phyloP scores from a whole-genome alignment of 2,797 vertebrate species.

The Agapornis canus region DNA sequence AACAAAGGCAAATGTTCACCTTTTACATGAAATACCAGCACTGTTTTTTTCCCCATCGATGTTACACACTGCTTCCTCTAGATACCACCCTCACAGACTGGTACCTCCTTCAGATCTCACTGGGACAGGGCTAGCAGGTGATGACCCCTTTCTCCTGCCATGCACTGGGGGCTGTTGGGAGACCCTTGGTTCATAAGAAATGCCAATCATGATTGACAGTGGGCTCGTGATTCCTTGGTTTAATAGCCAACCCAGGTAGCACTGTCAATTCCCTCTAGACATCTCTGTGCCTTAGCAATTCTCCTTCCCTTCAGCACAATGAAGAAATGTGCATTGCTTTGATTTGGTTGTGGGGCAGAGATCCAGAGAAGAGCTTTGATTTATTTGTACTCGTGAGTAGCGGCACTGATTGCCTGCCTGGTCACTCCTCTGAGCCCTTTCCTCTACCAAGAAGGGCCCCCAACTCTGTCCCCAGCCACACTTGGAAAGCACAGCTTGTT shows the following conservation, averaged over 20 bases:
- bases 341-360: not conserved
- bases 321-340: not conserved
- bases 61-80: not conserved
- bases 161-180: not conserved
- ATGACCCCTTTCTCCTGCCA: not conserved
- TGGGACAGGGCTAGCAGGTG: not conserved
- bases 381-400: not conserved
- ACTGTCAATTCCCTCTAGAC: not conserved
- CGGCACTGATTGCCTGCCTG: not conserved
- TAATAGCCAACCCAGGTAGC: not conserved
- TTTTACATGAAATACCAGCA: rapidly evolving
- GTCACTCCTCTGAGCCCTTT: not conserved
- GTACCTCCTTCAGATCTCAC: not conserved
- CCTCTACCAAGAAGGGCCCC: not conserved
- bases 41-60: not conserved
- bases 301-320: not conserved
- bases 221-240: not conserved
- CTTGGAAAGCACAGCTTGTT: not conserved
- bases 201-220: not conserved
- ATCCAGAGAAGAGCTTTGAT: not conserved
- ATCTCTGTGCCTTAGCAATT: not conserved
- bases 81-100: not conserved
- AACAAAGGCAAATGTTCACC: not conserved
- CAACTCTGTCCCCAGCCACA: not conserved
- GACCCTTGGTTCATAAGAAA: not conserved